phyloP scores from a whole-genome alignment of 2,113 vertebrate genomes.

The Notarius quadriscutis region DNA sequence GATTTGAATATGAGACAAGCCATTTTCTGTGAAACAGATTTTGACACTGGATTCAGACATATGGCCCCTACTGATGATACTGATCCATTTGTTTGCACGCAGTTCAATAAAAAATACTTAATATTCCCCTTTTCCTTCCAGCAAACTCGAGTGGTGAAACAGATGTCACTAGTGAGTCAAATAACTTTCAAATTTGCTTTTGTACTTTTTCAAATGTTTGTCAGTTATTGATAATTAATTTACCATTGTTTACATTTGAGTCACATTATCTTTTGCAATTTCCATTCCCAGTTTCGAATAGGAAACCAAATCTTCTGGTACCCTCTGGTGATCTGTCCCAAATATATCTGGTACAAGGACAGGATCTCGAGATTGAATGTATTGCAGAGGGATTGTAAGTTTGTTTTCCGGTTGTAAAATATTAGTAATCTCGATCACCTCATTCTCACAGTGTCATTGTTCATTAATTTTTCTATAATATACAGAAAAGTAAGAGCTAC shows the following conservation, averaged over 20 bases:
- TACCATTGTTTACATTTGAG: not conserved
- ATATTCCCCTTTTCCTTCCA: not conserved
- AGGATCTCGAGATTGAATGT: constrained; percentile 83
- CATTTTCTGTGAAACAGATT: not conserved
- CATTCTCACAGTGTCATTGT: not conserved
- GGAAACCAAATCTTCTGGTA: constrained; percentile 81
- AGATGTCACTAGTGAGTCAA: constrained; percentile 30
- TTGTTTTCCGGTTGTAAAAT: constrained; percentile 15
- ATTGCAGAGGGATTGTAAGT: constrained; percentile 94
- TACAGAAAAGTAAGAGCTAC: not conserved
- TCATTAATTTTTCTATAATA: not conserved
- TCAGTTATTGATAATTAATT: not conserved
- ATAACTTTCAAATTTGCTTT: not conserved
- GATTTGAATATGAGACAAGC: not conserved
- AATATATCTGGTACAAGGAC: constrained; percentile 79
- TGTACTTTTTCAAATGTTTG: not conserved
- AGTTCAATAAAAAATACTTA: not conserved
- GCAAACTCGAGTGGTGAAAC: constrained; percentile 8
- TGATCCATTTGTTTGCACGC: not conserved
- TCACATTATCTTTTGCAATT: not conserved
- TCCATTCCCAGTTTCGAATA: constrained; percentile 58
- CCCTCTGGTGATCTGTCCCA: constrained; percentile 79
- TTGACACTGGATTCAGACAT: not conserved
- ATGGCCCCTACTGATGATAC: not conserved
- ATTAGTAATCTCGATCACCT: not conserved